phyloP scores from a whole-genome alignment of 2,113 vertebrate genomes.

The Eonycteris spelaea region DNA sequence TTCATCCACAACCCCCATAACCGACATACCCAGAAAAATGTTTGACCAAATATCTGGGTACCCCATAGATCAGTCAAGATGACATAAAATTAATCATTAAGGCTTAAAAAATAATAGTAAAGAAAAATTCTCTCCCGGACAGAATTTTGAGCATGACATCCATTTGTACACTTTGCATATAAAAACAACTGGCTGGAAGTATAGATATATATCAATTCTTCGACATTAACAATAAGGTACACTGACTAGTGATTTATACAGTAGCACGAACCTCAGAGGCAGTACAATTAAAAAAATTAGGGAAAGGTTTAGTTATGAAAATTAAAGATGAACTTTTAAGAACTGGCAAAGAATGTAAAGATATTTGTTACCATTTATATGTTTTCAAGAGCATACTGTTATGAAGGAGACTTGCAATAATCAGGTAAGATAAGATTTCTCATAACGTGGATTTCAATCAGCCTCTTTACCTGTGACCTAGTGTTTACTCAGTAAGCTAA shows the following conservation, averaged over 20 bases:
- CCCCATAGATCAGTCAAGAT: not conserved
- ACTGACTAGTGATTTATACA: not conserved
- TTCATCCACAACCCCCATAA: not conserved
- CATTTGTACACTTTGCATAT: not conserved
- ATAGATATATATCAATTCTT: not conserved
- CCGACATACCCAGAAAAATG: not conserved
- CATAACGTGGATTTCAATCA: not conserved
- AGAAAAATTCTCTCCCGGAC: not conserved
- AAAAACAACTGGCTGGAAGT: not conserved
- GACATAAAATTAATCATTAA: not conserved
- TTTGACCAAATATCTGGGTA: not conserved
- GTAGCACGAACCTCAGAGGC: not conserved
- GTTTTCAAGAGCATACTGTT: not conserved
- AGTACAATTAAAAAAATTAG: not conserved
- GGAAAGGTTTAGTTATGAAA: not conserved
- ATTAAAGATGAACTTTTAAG: not conserved
- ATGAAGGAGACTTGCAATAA: not conserved
- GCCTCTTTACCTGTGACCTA: not conserved
- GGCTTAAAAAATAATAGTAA: not conserved
- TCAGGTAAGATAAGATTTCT: not conserved
- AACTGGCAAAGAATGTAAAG: not conserved
- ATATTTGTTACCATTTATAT: not conserved
- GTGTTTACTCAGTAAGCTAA: not conserved
- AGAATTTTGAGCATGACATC: not conserved
- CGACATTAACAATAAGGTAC: not conserved